Base-by-base conservation (phyloP, 2,888 invertebrate genomes). In the Diarsia dahlii region DNA sequence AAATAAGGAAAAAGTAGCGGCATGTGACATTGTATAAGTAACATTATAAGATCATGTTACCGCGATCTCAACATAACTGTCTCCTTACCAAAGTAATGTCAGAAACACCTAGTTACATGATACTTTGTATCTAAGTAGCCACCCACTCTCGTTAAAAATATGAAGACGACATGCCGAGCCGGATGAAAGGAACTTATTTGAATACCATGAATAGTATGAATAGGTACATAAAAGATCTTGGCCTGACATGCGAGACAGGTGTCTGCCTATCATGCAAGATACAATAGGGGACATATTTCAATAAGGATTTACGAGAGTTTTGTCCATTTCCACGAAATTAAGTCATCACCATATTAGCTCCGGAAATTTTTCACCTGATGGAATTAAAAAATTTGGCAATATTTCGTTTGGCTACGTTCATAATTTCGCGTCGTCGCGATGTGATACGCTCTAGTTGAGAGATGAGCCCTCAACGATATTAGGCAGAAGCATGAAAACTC, bases 401-500 rank as follows among this genome's bases (percentile, higher is more conserved):
- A 79, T 70, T 67, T 71, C 68, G 72, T 69, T 71, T 52, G 58
- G 66, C 45, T 63, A 58, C 46, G 64, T 71, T 56, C 62, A 58
- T 74, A 74, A 84, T 72, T 69, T 69, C 65, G 23, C 56, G 34
- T 69, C 73, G 64, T 70, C 74, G 74, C 56, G 71, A 78, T 76
- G 70, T 72, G 68, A 74, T 71, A 76, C 76, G 79, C 67, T 77
- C 73, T 71, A 72, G 70, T 74, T 66, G 45, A 28, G 60, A 72
- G 67, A 82, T 76, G 77, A 79, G 64, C 66, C 52, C 62, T 76
- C 71, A 69, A 74, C 65, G 78, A 78, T 80, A 84, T 80, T 85
- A 86, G 73, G 64, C 60, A 63, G 80, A 80, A 81, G 64, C 52
- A 70, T 76, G 72, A 75, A 84, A 82, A 76, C 74, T 84, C 77